Base-by-base conservation (phyloP, 2,113 vertebrate genomes). In the Labeo catla region DNA sequence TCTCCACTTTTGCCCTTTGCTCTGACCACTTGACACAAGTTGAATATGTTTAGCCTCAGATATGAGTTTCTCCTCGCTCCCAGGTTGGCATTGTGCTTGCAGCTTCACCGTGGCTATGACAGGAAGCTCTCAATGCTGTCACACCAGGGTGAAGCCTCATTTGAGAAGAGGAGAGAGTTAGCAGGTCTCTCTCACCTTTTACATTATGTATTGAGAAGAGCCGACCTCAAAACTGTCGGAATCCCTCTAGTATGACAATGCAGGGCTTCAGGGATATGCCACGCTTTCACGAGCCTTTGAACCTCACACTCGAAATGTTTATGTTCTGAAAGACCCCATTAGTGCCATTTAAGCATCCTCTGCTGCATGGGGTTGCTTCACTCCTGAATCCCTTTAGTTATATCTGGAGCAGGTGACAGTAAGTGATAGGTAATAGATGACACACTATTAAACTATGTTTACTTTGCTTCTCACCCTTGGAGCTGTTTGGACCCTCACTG, bases 351-450 rank as follows among this genome's bases (percentile, higher is more conserved):
- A 34, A 81, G 49, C n/a, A 10, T 49, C 28, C 23, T 34, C 2
- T 0, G 43, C 39, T 63, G 78, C 4, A 28, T 16, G 39, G 23
- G 78, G 13, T 59, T 59, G 19, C 52, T 6, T 59, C 52, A 36
- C 4, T 23, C 77, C 11, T 4, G 43, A 66, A 66, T 65, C n/a
- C 9, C 2, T 43, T 81, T 81, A 49, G 59, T 65, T 81, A n/a
- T 39, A 43, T 86, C 59, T 79, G 28, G 49, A 50, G 50, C 28
- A 79, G 54, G 43, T 36, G 79, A 70, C 16, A 36, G 49, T 76
- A 50, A 45, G 77, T 84, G 76, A 63, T 83, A 49, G 66, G 81
- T 87, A 82, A 74, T 43, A 49, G 39, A 16, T 77, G 47, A 74
- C 70, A 34, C n/a, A 15, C 10, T 21, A 28, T 34, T 6, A 47